Base-by-base conservation (phyloP, 2,888 invertebrate genomes). In the Dermolepida albohirtum region DNA sequence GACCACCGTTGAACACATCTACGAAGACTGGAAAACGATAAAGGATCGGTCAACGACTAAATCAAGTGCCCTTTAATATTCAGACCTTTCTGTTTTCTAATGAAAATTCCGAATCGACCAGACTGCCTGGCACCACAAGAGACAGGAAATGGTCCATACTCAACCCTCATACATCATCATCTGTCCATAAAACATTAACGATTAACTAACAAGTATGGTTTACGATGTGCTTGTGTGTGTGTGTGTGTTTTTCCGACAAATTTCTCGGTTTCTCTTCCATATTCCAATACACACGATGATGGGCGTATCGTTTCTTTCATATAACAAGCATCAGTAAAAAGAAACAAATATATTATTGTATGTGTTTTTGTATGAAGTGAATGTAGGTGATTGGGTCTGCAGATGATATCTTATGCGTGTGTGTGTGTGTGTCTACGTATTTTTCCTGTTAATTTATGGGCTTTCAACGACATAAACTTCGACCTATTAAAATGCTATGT, bases 61-160 rank as follows among this genome's bases (percentile, higher is more conserved):
- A 72, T 75, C 73, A 70, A 75, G 75, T 74, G 71, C 67, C 54
- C 57, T 64, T 57, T 59, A 49, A 50, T 43, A 43, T 59, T 66
- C 12, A 17, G 51, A 34, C 17, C 49, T 49, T 44, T 57, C 57
- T 22, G 43, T 14, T n/a, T 27, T 12, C 27, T 29, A 43, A 57
- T 57, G 57, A 29, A 66, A 41, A 66, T 40, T 67, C 59, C 59
- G 52, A 55, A 17, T 29, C 64, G 39, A 65, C 75, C 78, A 80
- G 80, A 80, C 80, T 77, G 80, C 80, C 74, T 80, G 80, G 80
- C 80, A 80, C 80, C 80, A 76, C 77, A 79, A 78, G 74, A 74
- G 76, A 80, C 80, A 79, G 80, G 80, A 80, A 80, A 75, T 76
- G 76, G 73, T 72, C 74, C 77, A 72, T 76, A 34, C 34, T 77